phyloP scores from a whole-genome alignment of 2,888 invertebrate species.

The Trichogramma evanescens region DNA sequence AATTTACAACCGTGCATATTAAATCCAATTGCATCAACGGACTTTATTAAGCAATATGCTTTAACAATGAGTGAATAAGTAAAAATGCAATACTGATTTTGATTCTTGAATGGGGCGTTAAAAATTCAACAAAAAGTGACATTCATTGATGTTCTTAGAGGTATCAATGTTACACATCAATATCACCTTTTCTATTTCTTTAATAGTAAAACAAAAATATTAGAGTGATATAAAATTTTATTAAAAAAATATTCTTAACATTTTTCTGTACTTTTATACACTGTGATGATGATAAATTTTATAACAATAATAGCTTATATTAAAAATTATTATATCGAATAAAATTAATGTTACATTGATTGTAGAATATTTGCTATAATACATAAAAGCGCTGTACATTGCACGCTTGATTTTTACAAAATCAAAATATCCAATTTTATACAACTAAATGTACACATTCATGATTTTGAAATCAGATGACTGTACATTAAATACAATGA shows the following conservation, averaged over 20 bases:
- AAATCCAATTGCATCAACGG: too few relatives aligned
- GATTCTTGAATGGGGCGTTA: too few relatives aligned
- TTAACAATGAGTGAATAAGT: too few relatives aligned
- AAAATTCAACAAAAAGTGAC: too few relatives aligned
- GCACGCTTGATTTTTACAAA: slow-evolving; percentile 7
- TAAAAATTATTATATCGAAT: slow-evolving; percentile 20
- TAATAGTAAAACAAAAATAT: neutral
- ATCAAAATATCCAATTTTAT: slow-evolving; percentile 9
- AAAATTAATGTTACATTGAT: slow-evolving; percentile 17
- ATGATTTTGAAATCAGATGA: slow-evolving; percentile 1
- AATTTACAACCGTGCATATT: too few relatives aligned
- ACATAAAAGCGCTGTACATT: slow-evolving; percentile 13
- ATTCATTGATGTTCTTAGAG: too few relatives aligned
- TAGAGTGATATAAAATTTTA: slow-evolving; percentile 24
- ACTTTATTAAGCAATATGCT: too few relatives aligned
- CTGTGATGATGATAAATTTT: slow-evolving; percentile 19
- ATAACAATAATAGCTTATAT: slow-evolving; percentile 21
- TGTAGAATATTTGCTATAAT: slow-evolving; percentile 17
- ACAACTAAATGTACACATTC: slow-evolving; percentile 18
- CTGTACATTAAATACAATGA: slow-evolving; percentile 7
- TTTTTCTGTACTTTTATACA: slow-evolving; percentile 20
- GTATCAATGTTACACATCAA: too few relatives aligned
- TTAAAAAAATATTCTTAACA: slow-evolving; percentile 24
- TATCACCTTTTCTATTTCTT: too few relatives aligned
- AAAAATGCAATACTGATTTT: too few relatives aligned